Base-by-base conservation (phyloP, 2,888 invertebrate genomes). In the Beris morrisii region DNA sequence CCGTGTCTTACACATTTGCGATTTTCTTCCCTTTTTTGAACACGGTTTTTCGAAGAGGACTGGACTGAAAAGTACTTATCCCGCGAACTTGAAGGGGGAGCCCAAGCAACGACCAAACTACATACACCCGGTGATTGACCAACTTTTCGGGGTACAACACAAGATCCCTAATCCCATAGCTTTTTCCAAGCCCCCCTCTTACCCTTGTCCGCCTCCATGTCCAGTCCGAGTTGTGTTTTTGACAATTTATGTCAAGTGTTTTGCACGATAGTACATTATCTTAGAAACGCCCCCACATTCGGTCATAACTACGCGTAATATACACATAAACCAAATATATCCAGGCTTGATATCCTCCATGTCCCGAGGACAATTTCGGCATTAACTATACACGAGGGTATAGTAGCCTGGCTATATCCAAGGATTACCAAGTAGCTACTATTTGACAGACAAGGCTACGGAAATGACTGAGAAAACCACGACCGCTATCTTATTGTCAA, bases 231-330 rank as follows among this genome's bases (percentile, higher is more conserved):
- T 38, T 15, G 50, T 61, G 61, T 61, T 61, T 61, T 43, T 61
- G 61, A 61, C 61, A 61, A 61, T 50, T 61, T 61, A 61, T 61
- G 61, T 61, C 61, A 59, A 59, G 61, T 50, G 52, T 59, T 59
- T 59, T 22, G 59, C 32, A 13, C 48, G 48, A 32, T 32, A 32
- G 44, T n/a, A 61, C 46, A 50, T 52, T 61, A 61, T 61, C 61
- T 31, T 32, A 50, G 61, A 61, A 61, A 61, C 48, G 32, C 43
- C 15, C n/a, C 15, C 22, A n/a, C 43, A 13, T 43, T 15, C 56
- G 32, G 7, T 30, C 22, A 44, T 44, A 61, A 11, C 28, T 61
- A 61, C 38, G 61, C 30, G 50, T 38, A 9, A 38, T 38, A 38
- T 38, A 38, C 7, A 38, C 38, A 38, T 38, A 38, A 5, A 38